A percentile compares a stretch with the other conserved stretches of the same genome.
Conservation (phyloP, 2,888 invertebrate species). For the Leptinotarsa haldemani region DNA sequence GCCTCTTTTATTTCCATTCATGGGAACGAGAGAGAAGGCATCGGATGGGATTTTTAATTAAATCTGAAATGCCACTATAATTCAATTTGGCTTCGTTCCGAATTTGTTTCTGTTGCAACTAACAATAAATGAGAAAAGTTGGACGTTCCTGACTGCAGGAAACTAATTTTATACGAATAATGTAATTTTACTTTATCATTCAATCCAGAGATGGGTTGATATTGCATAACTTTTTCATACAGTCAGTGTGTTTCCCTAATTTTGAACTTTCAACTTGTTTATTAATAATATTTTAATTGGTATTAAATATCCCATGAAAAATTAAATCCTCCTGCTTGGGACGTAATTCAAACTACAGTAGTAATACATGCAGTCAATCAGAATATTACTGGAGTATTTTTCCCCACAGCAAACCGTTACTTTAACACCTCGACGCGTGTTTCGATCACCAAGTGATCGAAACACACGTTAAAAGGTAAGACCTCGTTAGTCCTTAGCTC, state of each 20-base stretch:
- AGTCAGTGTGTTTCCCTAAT: not conserved
- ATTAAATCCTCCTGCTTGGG: no score
- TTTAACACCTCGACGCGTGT: no score
- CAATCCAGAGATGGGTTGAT: not conserved
- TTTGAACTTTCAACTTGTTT: no score
- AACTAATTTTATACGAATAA: conserved; percentile 36
- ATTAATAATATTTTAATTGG: no score
- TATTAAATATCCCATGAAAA: no score
- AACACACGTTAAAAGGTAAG: no score
- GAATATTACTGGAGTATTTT: no score
- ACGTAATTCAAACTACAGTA: no score
- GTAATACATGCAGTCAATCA: no score
- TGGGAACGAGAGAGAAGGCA: conserved; percentile 24
- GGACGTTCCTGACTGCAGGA: conserved; percentile 25
- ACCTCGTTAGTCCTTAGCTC: no score
- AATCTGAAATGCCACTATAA: conserved; percentile 35
- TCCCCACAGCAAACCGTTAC: no score
- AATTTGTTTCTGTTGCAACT: conserved; percentile 38
- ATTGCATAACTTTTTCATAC: not conserved
- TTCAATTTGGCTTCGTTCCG: conserved; percentile 32
- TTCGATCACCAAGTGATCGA: no score
- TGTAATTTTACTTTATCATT: conserved; percentile 15
- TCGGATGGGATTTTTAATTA: conserved; percentile 35
- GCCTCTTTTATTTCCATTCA: conserved; percentile 32
- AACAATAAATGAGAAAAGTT: conserved; percentile 39